Evolutionary conservation across 2,113 vertebrate genomes (phyloP).

Genomic region (Mus musculus): DNA sequence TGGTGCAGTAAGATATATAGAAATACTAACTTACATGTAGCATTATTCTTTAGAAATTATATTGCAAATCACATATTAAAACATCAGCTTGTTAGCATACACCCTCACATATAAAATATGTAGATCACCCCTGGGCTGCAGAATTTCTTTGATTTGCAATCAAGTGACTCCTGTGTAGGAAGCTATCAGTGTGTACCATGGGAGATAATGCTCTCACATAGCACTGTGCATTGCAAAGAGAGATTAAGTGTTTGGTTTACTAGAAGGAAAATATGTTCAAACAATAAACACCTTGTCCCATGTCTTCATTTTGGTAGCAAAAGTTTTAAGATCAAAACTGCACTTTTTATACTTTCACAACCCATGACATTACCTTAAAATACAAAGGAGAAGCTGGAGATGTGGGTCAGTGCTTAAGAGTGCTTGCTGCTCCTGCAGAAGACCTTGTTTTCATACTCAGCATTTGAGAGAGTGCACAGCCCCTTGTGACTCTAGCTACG

Average conservation of each 20-base stretch:
- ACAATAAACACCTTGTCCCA: background rate
- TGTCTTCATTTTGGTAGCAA: background rate
- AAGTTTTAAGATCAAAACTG: background rate
- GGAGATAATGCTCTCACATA: background rate
- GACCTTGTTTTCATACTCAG: background rate
- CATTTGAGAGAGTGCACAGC: background rate
- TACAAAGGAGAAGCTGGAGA: background rate
- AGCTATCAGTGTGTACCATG: background rate
- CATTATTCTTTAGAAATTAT: slow-evolving; percentile 13
- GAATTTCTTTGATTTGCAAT: background rate
- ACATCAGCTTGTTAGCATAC: background rate
- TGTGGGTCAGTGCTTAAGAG: background rate
- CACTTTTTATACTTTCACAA: background rate
- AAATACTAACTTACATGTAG: background rate
- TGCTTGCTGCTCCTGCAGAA: too few relatives aligned
- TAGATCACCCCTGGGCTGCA: background rate
- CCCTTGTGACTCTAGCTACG: background rate
- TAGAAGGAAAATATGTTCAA: background rate
- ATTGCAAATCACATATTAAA: background rate
- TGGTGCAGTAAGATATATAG: background rate
- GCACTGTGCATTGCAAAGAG: background rate
- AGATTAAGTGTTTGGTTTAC: background rate
- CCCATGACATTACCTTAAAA: background rate
- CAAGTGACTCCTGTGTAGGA: background rate
- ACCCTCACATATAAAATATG: background rate